Base-by-base conservation (phyloP, 1,140 invertebrate genomes). In the Drosophila sucinea region DNA sequence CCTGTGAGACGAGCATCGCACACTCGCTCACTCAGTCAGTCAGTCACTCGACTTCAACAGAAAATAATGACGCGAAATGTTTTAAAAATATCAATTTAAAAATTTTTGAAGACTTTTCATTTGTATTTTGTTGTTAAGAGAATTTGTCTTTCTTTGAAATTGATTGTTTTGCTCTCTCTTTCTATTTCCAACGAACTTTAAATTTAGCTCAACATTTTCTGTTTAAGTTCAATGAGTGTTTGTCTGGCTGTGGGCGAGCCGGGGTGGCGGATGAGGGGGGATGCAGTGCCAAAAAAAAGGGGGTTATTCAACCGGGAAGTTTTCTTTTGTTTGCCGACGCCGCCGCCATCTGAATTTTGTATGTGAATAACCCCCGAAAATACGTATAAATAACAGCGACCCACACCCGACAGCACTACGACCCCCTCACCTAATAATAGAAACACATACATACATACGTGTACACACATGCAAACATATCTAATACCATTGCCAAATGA, bases 71-170 rank as follows among this genome's bases (percentile, higher is more conserved):
- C 67, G 58, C 65, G 57, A 68, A 75, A 75, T 41, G 33, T 63
- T 54, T 73, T 66, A 76, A 76, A 76, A 76, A 76, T 76, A 76
- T 73, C 25, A 44, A 44, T 44, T 29, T 25, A 27, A 60, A 60
- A n/a, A 35, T 35, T 35, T 10, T 35, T 35, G 10, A 11, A 38
- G 33, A 35, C 33, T 8, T 35, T 35, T 10, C 5, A 35, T 35
- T 33, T 25, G 17, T 57, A 8, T 56, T 2, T 57, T 17, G 30
- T 33, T 17, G 17, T 57, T 35, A 17, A 35, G 35, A 35, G 33
- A 35, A 35, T 58, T 33, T 58, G 5, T 56, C 8, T 56, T 56
- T 56, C 29, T 56, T 56, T 58, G 7, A 51, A 51, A 10, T 27
- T 51, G 7, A 51, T 51, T 51, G 23, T 44, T 8, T 44, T 44